A percentile compares a stretch with the other conserved stretches of the same genome.
These are phyloP conservation scores for Epinotia brunnichana DNA, from an alignment of 2,888 invertebrate genomes.

Conservation along the genomic window DNA sequence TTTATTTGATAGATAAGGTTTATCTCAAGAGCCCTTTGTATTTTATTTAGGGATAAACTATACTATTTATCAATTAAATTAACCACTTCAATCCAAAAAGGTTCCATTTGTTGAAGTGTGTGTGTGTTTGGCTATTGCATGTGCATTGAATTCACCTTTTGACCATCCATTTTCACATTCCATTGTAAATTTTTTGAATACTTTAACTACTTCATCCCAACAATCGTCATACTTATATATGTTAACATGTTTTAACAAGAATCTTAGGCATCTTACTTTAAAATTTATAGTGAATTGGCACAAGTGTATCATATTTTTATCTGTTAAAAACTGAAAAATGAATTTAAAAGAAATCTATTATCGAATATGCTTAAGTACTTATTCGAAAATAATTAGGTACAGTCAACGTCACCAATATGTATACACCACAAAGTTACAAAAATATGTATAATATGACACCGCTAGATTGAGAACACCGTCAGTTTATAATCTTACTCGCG, in stretches of 20 bases:
- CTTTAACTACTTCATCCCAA: slow-evolving; percentile 15
- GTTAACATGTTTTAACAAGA: slow-evolving; percentile 16
- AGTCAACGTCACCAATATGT: too few relatives aligned
- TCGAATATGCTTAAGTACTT: too few relatives aligned
- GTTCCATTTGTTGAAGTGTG: slow-evolving; percentile 5
- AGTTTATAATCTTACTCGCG: too few relatives aligned
- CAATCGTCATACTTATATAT: slow-evolving; percentile 24
- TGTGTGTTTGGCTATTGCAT: not conserved
- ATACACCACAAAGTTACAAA: too few relatives aligned
- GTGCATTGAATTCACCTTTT: slow-evolving; percentile 1
- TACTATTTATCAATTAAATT: not conserved
- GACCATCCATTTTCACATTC: slow-evolving; percentile 17
- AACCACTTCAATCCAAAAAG: too few relatives aligned
- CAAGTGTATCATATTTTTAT: slow-evolving; percentile 21
- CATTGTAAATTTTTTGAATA: slow-evolving; percentile 11
- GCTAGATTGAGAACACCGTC: too few relatives aligned
- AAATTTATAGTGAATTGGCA: slow-evolving; percentile 11
- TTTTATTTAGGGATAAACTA: not conserved
- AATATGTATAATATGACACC: too few relatives aligned
- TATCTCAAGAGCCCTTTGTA: not conserved
- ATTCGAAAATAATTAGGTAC: too few relatives aligned
- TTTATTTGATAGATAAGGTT: not conserved
- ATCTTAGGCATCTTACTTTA: not conserved
- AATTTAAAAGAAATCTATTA: too few relatives aligned
- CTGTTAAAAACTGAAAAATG: not conserved